Evolutionary conservation across 2,113 vertebrate genomes (phyloP), one percentile per base, ranked within the genome.

Genomic region (Aptenodytes patagonicus): DNA sequence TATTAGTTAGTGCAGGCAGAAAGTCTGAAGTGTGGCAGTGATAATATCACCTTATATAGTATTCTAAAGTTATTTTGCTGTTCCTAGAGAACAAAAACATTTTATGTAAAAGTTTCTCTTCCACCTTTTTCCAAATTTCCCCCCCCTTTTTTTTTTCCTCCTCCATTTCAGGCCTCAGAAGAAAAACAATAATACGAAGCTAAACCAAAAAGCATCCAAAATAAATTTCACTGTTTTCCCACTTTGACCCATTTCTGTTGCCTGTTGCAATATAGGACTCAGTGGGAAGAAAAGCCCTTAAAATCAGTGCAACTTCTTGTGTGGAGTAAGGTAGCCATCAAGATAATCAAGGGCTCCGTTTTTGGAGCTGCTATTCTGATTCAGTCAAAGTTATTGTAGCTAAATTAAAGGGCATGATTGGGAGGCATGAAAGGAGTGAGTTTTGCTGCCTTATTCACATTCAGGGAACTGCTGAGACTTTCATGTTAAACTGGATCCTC

Each of bases 401-500:
- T 66, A 81, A 97, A 95, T 47, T 52, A 91, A 92, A 95, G 80
- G 47, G n/a, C 72, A 49, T 49, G 86, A 93, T 75, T n/a, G 72
- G 55, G 81, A 95, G 40, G 91, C 65, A 87, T 38, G 70, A 95
- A 97, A 94, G 77, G 77, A 81, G 66, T 42, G 29, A 3, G 49
- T 81, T 95, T 81, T 89, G 64, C 83, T 91, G 80, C 86, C 72
- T 93, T 79, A 69, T 78, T 96, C 83, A 40, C 94, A 91, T 90
- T 64, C 52, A 55, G 85, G 55, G 88, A 82, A 71, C 75, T 64
- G 83, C 76, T 62, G 79, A 90, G 92, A 72, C 86, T 93, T 97
- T 93, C 83, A 87, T 96, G 83, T 87, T 96, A 82, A 92, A 95
- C 90, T 95, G 91, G 89, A 75, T 95, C 61, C 91, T 95, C 94